Evolutionary conservation across 2,888 invertebrate species (phyloP), one percentile per base, ranked within the genome.

Genomic region (Cheilosia soror): DNA sequence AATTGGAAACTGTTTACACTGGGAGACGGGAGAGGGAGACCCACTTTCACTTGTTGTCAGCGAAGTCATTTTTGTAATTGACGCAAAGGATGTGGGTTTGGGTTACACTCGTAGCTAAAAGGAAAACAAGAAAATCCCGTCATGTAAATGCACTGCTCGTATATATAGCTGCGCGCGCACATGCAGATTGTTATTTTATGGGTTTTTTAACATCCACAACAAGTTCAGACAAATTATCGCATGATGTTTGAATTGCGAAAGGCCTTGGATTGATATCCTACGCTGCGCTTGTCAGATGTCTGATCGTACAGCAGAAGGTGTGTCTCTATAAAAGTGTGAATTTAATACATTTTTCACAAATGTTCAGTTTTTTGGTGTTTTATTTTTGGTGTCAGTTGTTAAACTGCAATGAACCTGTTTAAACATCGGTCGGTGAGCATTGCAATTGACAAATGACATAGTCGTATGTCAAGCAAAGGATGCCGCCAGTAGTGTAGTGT

Each of bases 81-180:
- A 9, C 11, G 13, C 20, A 31, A 68, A 57, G 68, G 69, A 69
- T 69, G 33, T 69, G 69, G 69, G 49, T 33, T 69, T 69, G 69
- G 69, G 49, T 33, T 69, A 31, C 6, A 15, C 20, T 20, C 20
- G 20, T 6, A 29, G 53, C 9, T 5, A n/a, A 53, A 53, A 42
- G 6, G 33, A 66, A 53, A 57, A 47, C 69, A 5, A 31, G 57
- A 47, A 69, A 69, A 57, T 47, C 57, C 2, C 33, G 37, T 44
- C 44, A 47, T 29, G 25, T 44, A 55, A 55, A 55, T 33, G 3
- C 0, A 33, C 31, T 31, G 31, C 6, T 27, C n/a, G 7, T 53
- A 20, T 33, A 29, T 33, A 29, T 53, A 25, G n/a, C 13, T 49
- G 25, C n/a, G 13, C 11, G 6, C 5, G 2, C 5, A 44, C 33